Base-by-base conservation (phyloP, 2,797 vertebrate genomes). In the Perodicticus potto region DNA sequence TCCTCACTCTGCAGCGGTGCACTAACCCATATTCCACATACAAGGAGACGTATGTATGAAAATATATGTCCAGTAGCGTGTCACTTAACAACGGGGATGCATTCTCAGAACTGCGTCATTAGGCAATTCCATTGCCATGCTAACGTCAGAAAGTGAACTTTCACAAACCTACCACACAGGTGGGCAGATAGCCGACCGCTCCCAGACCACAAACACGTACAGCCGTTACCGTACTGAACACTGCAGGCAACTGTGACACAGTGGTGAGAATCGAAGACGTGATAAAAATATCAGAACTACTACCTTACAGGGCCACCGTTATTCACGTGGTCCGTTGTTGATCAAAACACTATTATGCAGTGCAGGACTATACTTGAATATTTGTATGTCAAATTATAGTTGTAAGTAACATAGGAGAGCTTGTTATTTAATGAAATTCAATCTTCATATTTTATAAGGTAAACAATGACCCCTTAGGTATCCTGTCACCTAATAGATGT, bases 371-470 rank as follows among this genome's bases (percentile, higher is more conserved):
- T 87, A 77, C 82, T 32, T 59, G 65, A 74, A 83, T 19, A 0
- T 92, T 83, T 59, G 16, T 32, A 85, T 53, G 23, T 63, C 86
- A 90, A 72, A 53, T 85, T 82, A 40, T 45, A 69, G 37, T 69
- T 93, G 9, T 40, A 94, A 82, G 83, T 63, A 73, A 86, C 94
- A 37, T 86, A 45, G 7, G 1, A 86, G 25, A 34, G 0, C 4
- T 27, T 86, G 40, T 32, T 91, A 72, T 29, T 82, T 74, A 86
- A 70, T 82, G 2, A 72, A 89, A 94, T 82, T 70, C 12, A 92
- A 84, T 72, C 37, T 93, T 85, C 13, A 53, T 61, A 65, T 73
- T 81, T 86, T 87, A 34, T 57, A 73, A 94, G 89, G 70, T 82
- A 17, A 89, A 77, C 72, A 82, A 85, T 7, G 16, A 1, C 45